Base-by-base conservation (phyloP, 2,888 invertebrate genomes). In the Onthophagus sagittarius region DNA sequence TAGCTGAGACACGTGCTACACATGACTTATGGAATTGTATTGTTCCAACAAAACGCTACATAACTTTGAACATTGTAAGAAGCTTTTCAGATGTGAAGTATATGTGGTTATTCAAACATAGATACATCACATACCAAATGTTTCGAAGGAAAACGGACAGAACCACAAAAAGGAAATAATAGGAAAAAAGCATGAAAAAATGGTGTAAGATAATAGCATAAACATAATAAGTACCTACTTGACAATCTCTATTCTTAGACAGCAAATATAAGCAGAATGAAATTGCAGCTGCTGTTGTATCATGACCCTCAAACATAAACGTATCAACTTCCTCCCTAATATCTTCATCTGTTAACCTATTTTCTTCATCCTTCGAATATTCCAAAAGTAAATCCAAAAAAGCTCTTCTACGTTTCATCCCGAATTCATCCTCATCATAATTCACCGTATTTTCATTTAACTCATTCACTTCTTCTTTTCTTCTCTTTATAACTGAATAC, bases 291-390 rank as follows among this genome's bases (percentile, higher is more conserved):
- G 88, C 86, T 64, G 88, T 88, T 0, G 89, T 89, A 73, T 89
- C 88, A 74, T 89, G 87, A 0, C 88, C 89, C 87, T 87, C 88
- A 79, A 89, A 89, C 87, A 89, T 88, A 76, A 89, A 89, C 0
- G 89, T 89, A 76, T 89, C 88, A 7, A 89, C 87, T 81, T 89
- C 88, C 77, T 88, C 88, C 70, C 88, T 84, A 71, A 89, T 86
- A 72, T 89, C 88, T 15, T 83, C 80, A 76, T 87, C 86, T 0
- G 83, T 85, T 13, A 89, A 79, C 3, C 82, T 80, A 15, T 79
- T 81, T 6, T 85, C 86, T 73, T 86, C 23, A 3, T 23, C 84
- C 76, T 84, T 81, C 74, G 87, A 87, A 5, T 86, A 83, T 39
- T 88, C 85, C 13, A 89, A 77, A 64, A 89, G 76, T 39, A 88